Conservation (phyloP, 2,797 vertebrate species). For the Delichon dasypus region DNA sequence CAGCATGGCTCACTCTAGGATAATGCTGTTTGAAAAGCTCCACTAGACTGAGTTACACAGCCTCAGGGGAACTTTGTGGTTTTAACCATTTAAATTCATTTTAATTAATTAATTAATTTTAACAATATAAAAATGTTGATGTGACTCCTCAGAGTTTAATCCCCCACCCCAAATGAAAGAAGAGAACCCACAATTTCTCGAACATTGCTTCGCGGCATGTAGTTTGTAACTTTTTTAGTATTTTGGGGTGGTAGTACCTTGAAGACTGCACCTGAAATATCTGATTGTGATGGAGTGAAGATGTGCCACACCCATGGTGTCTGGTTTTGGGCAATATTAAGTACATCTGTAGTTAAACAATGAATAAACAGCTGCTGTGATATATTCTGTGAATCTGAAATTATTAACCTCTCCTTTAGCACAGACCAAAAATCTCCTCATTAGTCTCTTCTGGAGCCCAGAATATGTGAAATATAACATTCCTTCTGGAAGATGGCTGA, state of each 20-base stretch:
- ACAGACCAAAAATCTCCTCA: neutral
- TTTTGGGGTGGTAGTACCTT: neutral
- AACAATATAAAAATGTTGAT: neutral
- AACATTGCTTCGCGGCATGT: neutral
- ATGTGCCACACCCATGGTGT: neutral
- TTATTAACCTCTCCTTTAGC: neutral
- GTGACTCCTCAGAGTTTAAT: neutral
- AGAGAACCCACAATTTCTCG: neutral
- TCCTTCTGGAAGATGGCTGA: neutral
- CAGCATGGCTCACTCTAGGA: neutral
- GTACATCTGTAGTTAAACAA: neutral
- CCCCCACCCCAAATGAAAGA: rapidly evolving
- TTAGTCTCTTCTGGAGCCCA: neutral
- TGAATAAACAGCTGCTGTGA: neutral
- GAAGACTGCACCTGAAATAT: neutral
- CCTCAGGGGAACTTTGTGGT: neutral
- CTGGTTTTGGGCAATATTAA: neutral
- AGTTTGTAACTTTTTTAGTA: neutral
- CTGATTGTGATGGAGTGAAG: neutral
- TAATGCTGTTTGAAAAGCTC: neutral
- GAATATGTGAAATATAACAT: neutral
- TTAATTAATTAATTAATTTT: too few relatives aligned
- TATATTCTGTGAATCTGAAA: neutral
- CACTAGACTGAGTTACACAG: neutral
- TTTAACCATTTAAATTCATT: neutral